Evolutionary conservation across 2,113 vertebrate genomes (phyloP).

Genomic region (Prinia subflava): DNA sequence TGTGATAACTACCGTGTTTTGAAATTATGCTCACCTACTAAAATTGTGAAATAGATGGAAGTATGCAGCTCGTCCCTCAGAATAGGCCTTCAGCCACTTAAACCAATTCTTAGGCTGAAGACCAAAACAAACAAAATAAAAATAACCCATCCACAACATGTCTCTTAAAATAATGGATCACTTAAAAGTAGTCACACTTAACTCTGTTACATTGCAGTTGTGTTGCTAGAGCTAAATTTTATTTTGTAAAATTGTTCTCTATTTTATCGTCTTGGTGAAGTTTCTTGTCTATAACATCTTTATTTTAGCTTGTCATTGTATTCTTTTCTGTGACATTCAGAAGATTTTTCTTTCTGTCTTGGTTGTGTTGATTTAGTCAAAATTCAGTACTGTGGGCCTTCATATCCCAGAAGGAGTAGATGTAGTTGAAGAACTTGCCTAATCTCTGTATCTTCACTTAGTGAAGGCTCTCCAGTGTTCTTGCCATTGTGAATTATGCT

Average conservation of each 20-base stretch:
- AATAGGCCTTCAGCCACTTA: neutral
- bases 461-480: neutral
- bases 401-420: rapidly evolving
- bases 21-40: neutral
- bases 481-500: neutral
- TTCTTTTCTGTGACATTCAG: neutral
- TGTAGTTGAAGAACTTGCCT: neutral
- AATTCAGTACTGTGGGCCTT: neutral
- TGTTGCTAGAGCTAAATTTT: neutral
- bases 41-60: neutral
- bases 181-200: neutral
- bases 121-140: neutral
- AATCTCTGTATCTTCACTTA: neutral
- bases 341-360: neutral
- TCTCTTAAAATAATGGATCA: neutral
- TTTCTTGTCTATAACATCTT: neutral
- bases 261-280: neutral
- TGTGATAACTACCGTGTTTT: neutral
- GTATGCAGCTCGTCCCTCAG: neutral
- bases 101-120: neutral
- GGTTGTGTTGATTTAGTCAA: neutral
- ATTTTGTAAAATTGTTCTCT: neutral
- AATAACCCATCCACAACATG: neutral
- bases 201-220: neutral
- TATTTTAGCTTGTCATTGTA: neutral